Conservation (phyloP, 2,113 vertebrate species). For the Notothenia coriiceps region DNA sequence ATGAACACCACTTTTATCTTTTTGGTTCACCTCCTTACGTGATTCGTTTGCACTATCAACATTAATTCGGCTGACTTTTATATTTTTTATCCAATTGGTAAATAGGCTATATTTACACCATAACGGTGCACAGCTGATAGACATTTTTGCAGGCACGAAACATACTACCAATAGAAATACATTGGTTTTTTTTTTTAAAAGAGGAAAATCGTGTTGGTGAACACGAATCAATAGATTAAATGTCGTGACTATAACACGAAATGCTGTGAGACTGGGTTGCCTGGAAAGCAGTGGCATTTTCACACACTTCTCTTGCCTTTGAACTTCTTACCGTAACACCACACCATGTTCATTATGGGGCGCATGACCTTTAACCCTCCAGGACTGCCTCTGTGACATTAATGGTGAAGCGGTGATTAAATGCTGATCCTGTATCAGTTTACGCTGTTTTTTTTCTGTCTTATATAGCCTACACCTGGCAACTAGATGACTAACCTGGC, state of each 20-base stretch:
- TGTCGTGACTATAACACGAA: no score
- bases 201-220: no score
- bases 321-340: slow-evolving; percentile 18
- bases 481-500: slow-evolving; percentile 5
- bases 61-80: no score
- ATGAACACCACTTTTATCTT: slow-evolving; percentile 8
- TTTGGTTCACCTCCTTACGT: slow-evolving; percentile 3
- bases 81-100: no score
- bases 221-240: no score
- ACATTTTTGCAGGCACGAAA: no score
- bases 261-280: no score
- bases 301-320: slow-evolving; percentile 20
- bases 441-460: not conserved
- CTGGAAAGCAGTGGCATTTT: slow-evolving; percentile 6
- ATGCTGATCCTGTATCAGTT: slow-evolving; percentile 28
- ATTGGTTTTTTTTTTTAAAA: no score
- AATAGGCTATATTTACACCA: no score
- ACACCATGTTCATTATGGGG: slow-evolving; percentile 11
- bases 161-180: no score
- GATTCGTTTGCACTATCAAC: not conserved
- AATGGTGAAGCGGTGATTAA: slow-evolving; percentile 30
- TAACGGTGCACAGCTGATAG: no score
- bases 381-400: slow-evolving; percentile 5
- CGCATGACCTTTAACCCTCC: slow-evolving; percentile 35
- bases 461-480: not conserved